These are phyloP conservation scores for Gymnocypris eckloni DNA, from an alignment of 2,797 vertebrate genomes.

Conservation along the genomic window DNA sequence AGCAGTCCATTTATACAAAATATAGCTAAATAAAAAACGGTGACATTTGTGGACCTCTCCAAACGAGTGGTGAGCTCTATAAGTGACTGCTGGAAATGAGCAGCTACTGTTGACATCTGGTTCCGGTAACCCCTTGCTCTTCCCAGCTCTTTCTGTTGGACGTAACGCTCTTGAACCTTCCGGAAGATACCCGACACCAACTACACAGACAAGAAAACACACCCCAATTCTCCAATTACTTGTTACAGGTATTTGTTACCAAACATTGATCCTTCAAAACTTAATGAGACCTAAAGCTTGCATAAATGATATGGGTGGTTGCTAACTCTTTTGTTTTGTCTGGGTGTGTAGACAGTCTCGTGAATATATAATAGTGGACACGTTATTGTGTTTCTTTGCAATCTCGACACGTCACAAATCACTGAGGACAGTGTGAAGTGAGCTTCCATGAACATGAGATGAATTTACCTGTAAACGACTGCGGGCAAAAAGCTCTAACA, in stretches of 20 bases:
- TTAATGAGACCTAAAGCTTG: slow-evolving; percentile 43
- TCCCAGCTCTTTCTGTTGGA: slow-evolving; percentile 74
- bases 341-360: slow-evolving; percentile 15
- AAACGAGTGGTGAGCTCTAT: slow-evolving; percentile 83
- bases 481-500: slow-evolving; percentile 86
- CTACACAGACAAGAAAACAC: slow-evolving; percentile 66
- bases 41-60: slow-evolving; percentile 76
- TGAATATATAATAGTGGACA: slow-evolving; percentile 30
- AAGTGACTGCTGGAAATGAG: slow-evolving; percentile 87
- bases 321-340: slow-evolving; percentile 22
- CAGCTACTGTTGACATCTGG: slow-evolving; percentile 77
- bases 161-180: slow-evolving; percentile 75
- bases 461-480: slow-evolving; percentile 84
- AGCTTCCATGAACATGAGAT: neutral
- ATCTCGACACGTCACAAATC: slow-evolving; percentile 16
- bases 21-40: neutral
- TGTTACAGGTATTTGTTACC: slow-evolving; percentile 19
- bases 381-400: slow-evolving; percentile 31
- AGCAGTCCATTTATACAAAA: slow-evolving; percentile 6
- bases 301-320: slow-evolving; percentile 39
- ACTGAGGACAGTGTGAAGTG: slow-evolving; percentile 1
- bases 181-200: slow-evolving; percentile 86
- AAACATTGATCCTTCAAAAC: slow-evolving; percentile 38
- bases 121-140: slow-evolving; percentile 74
- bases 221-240: slow-evolving; percentile 7